Percentiles rank a stretch among this genome's conserved stretches.
Evolutionary conservation across 1,140 invertebrate genomes (phyloP).

Genomic region (Pemphigus obesinymphae): DNA sequence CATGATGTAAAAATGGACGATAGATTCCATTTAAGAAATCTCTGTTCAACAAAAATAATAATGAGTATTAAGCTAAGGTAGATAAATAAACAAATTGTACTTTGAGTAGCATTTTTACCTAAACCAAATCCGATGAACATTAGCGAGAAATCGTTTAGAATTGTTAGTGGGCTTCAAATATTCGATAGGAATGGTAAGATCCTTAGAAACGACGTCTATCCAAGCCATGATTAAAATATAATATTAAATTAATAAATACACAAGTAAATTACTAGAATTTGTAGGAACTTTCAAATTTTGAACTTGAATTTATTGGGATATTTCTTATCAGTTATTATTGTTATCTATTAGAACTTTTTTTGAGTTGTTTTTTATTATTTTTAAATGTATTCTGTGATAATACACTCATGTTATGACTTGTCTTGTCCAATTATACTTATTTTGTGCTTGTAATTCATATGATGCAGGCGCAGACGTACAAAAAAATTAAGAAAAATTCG

Average conservation of each 20-base stretch:
- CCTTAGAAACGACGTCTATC: conserved; percentile 4
- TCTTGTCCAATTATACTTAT: no score
- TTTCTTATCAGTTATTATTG: no score
- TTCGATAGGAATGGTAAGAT: conserved; percentile 19
- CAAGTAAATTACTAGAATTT: no score
- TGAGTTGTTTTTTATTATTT: no score
- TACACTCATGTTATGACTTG: no score
- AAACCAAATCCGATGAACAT: conserved; percentile 64
- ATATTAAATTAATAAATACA: neutral
- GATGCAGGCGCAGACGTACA: no score
- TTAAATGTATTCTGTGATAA: no score
- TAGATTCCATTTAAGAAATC: conserved; percentile 56
- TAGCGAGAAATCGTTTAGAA: conserved; percentile 48
- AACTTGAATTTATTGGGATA: no score
- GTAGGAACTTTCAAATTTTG: no score
- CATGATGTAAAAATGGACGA: conserved; percentile 50
- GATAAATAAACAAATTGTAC: neutral
- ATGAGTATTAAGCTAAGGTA: neutral
- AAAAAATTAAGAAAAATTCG: no score
- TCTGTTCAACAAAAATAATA: conserved; percentile 43
- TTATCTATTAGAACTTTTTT: no score
- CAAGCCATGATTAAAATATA: neutral
- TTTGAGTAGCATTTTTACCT: conserved; percentile 55
- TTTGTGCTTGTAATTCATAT: no score
- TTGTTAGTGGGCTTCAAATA: conserved; percentile 26